Evolutionary conservation across 2,888 invertebrate genomes (phyloP).

Genomic region (Capitulum mitella): DNA sequence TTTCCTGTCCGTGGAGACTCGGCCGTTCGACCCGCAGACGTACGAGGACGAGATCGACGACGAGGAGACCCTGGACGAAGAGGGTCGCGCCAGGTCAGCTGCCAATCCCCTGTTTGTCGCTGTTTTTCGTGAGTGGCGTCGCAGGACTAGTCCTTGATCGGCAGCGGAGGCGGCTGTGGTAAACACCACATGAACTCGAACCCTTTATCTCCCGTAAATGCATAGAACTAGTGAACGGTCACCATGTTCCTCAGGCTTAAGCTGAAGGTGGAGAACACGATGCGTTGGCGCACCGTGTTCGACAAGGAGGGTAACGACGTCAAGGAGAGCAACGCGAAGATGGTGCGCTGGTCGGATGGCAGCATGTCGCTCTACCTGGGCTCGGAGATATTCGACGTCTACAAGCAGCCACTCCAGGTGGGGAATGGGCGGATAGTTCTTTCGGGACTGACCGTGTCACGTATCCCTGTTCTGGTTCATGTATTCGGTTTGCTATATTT

Average conservation of each 20-base stretch:
- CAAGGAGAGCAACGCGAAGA: constrained; percentile 88
- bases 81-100: constrained; percentile 89
- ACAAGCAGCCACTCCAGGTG: constrained; percentile 63
- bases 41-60: constrained; percentile 99
- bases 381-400: constrained; percentile 95
- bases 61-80: constrained; percentile 83
- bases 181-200: too few species aligned
- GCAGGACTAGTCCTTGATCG: background rate
- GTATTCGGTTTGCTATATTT: too few species aligned
- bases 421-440: too few species aligned
- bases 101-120: too few species aligned
- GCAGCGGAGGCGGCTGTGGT: too few species aligned
- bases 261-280: constrained; percentile 93
- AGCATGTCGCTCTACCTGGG: constrained; percentile 95
- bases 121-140: constrained; percentile 44
- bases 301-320: constrained; percentile 71
- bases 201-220: background rate
- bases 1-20: constrained; percentile 93
- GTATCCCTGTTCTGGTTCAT: too few species aligned
- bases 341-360: constrained; percentile 97
- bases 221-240: too few species aligned
- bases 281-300: constrained; percentile 82
- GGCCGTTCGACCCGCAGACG: constrained; percentile 87
- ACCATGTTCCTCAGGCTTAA: constrained; percentile 58
- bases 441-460: too few species aligned